Evolutionary conservation across 23 tunicate species (phyloP), one percentile per base, ranked within the genome.

Genomic region (Oikopleura albicans): DNA sequence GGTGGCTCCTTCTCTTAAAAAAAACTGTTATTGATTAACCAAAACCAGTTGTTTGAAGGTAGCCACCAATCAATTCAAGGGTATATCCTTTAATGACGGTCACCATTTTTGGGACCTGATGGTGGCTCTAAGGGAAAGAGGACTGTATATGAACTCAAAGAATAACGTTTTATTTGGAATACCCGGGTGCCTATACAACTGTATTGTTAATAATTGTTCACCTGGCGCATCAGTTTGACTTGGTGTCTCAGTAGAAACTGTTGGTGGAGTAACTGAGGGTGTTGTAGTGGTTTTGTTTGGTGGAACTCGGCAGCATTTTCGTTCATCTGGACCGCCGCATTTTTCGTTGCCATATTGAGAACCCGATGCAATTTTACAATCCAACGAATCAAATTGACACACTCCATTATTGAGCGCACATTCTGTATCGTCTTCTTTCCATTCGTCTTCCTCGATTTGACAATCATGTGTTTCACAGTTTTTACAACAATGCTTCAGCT

Each of bases 321-420:
- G 33, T 22, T 71, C 79, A 16, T 71, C 79, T 31, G 79, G 79
- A 16, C 79, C 79, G 35, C 79, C 79, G 37, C 79, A 71, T 2
- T 71, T 29, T 71, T 71, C 79, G 2, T 71, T 31, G 79, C 79
- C 79, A 71, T 12, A 71, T 22, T 22, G 4, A 49, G 16, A 8
- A 8, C 59, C 59, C 8, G 8, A 8, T 71, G 34, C 79, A 31
- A 16, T 71, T 2, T 22, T 37, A 29, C 79, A 71, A 37, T 4
- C 4, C 37, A 71, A 71, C 79, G 79, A 71, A 37, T 71, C 37
- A 29, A 71, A 71, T 12, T 12, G 27, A 71, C 79, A 71, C 79
- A 22, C 4, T 16, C 79, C 79, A 12, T 71, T 16, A 2, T 34
- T 37, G 2, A 71, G 79, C 2, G 35, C 34, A 71, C 79, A 71